Base-by-base conservation (phyloP, 53 echinoderm and acorn worm species). In the Patiria pectinifera region DNA sequence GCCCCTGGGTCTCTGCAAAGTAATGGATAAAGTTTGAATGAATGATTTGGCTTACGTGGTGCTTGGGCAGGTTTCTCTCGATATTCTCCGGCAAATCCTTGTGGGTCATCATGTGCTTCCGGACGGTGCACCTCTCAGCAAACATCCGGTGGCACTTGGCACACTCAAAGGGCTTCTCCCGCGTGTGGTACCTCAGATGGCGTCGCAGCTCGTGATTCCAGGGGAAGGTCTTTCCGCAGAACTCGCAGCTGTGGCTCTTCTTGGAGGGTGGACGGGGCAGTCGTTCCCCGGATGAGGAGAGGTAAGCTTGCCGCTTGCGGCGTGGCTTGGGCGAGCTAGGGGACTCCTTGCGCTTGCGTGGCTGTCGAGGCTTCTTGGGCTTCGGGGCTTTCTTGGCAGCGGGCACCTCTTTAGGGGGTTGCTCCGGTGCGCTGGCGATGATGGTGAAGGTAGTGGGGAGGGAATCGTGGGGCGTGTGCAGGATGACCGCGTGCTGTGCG, bases 31-130 rank as follows among this genome's bases (percentile, higher is more conserved):
- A 2, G 53, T 53, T 53, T 53, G 53, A 53, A 53, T 76, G 76
- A 24, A 3, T 76, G 2, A 24, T 24, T 76, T 76, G 0, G 86
- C 94, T 95, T 48, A 96, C 99, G 86, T 96, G 90, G 48, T 90
- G 94, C 59, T 93, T 97, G 26, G 97, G 99, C 62, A 99, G 62
- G 45, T 92, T 98, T 47, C 92, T 90, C 63, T 92, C 92, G 83
- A 93, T 92, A 5, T 94, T 92, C 22, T 89, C 91, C 0, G 98
- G 96, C 96, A 97, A 95, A 26, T 97, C 97, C 84, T 97, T 99
- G 92, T 99, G 99, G 10, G 99, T 99, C 94, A 97, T 97, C 99
- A 99, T 97, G 87, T 99, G 99, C 49, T 99, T 99, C 87, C 97
- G 96, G 23, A 99, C 99, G 70, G 97, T 99, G 44, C 97, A 99